A percentile compares a stretch with the other conserved stretches of the same genome.
phyloP scores from a whole-genome alignment of 2,797 vertebrate species.

The Notolabrus celidotus region DNA sequence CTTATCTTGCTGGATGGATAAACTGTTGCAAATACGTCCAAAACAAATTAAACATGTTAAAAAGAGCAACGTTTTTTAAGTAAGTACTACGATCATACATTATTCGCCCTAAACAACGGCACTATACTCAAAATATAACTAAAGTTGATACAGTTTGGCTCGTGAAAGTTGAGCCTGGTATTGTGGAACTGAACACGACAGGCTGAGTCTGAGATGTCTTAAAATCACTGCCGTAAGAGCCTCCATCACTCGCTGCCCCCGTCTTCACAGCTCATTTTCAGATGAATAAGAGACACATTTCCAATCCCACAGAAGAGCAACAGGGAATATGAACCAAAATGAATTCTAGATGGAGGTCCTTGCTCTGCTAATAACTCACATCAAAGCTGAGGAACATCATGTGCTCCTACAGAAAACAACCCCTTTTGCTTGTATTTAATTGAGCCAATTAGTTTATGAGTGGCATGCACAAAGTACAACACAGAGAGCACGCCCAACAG shows the following conservation, averaged over 20 bases:
- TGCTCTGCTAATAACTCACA: constrained; percentile 41
- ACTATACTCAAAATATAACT: too few relatives aligned
- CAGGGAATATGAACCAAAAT: constrained; percentile 36
- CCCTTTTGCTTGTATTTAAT: constrained; percentile 48
- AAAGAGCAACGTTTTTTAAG: too few relatives aligned
- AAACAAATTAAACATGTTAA: too few relatives aligned
- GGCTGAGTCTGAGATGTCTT: neutral
- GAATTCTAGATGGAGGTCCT: constrained; percentile 29
- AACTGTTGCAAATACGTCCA: too few relatives aligned
- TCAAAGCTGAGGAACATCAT: constrained; percentile 55
- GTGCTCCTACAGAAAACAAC: constrained; percentile 58
- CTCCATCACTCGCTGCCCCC: neutral
- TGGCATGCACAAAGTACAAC: constrained; percentile 19
- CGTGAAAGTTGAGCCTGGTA: neutral
- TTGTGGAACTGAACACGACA: neutral
- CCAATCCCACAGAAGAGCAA: constrained; percentile 8
- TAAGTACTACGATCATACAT: too few relatives aligned
- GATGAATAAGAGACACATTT: constrained; percentile 12
- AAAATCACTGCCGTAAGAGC: neutral
- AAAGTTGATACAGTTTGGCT: neutral
- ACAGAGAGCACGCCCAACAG: neutral
- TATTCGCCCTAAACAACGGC: too few relatives aligned
- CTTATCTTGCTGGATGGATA: too few relatives aligned
- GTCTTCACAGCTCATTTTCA: constrained; percentile 17
- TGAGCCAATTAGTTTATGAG: constrained; percentile 63